Evolutionary conservation across 2,888 invertebrate genomes (phyloP).

Genomic region (Drosophila macrospina): DNA sequence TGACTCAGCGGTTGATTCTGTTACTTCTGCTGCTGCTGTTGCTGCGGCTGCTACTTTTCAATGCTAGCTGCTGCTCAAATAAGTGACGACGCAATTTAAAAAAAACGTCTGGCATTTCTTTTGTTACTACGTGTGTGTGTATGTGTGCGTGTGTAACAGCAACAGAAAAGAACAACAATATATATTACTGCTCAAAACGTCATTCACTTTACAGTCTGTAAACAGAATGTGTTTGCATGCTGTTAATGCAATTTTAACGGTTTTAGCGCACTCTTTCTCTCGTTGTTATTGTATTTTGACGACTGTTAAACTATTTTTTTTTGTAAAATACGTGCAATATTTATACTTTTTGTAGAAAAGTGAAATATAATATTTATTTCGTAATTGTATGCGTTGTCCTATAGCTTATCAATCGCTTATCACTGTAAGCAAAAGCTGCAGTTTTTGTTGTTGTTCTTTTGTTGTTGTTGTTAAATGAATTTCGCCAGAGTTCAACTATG

Average conservation of each 20-base stretch:
- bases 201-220: slow-evolving; percentile 20
- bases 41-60: slow-evolving; percentile 6
- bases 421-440: slow-evolving; percentile 16
- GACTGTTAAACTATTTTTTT: not conserved
- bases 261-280: not conserved
- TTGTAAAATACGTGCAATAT: not conserved
- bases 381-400: slow-evolving; percentile 1
- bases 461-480: slow-evolving; percentile 22
- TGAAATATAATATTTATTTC: slow-evolving; percentile 3
- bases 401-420: slow-evolving; percentile 42
- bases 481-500: slow-evolving; percentile 21
- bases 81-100: slow-evolving; percentile 64
- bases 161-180: slow-evolving; percentile 10
- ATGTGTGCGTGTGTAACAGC: slow-evolving; percentile 20
- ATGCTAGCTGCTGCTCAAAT: slow-evolving; percentile 29
- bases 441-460: slow-evolving; percentile 7
- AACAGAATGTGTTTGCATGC: slow-evolving; percentile 28
- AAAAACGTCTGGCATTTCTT: slow-evolving; percentile 58
- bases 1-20: slow-evolving; percentile 38
- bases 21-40: slow-evolving; percentile 15
- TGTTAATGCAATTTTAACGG: slow-evolving; percentile 6
- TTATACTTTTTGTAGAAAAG: slow-evolving; percentile 2
- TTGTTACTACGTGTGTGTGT: slow-evolving; percentile 46
- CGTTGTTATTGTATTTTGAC: not conserved
- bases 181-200: not conserved